A percentile compares a stretch with the other conserved stretches of the same genome.
These are phyloP conservation scores for Drosophila bifasciata DNA, from an alignment of 1,140 invertebrate genomes.

Conservation along the genomic window DNA sequence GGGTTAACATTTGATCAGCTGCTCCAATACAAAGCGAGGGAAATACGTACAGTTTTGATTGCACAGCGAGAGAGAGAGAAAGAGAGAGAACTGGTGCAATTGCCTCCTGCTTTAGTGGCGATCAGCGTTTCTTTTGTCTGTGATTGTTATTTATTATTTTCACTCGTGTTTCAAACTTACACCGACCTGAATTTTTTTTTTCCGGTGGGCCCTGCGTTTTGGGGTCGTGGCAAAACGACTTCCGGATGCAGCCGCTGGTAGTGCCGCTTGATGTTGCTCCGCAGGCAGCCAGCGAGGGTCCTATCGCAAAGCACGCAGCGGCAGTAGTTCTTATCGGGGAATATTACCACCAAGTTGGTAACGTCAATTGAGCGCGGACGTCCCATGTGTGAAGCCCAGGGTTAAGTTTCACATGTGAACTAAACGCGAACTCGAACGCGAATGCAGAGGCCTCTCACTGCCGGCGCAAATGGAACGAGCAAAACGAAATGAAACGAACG, in stretches of 20 bases:
- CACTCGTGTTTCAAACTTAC: too few relatives aligned
- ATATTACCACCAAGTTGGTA: slow-evolving; percentile 4
- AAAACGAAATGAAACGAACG: slow-evolving; percentile 6
- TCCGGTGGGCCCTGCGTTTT: background rate
- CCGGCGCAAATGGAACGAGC: background rate
- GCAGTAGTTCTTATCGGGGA: slow-evolving; percentile 4
- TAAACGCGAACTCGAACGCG: slow-evolving; percentile 1
- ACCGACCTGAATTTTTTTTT: too few relatives aligned
- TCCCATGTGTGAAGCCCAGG: background rate
- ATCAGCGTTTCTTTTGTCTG: too few relatives aligned
- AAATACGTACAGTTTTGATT: too few relatives aligned
- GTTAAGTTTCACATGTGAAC: slow-evolving; percentile 3
- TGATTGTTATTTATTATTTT: too few relatives aligned
- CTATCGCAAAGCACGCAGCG: slow-evolving; percentile 6
- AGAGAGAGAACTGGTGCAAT: too few relatives aligned
- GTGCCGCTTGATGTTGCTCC: slow-evolving; percentile 13
- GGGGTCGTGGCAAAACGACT: slow-evolving; percentile 1
- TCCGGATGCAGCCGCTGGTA: slow-evolving; percentile 14
- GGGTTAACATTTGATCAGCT: too few relatives aligned
- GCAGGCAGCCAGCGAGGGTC: background rate
- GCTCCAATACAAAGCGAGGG: too few relatives aligned
- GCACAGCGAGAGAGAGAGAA: too few relatives aligned
- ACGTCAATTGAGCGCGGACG: slow-evolving; percentile 6
- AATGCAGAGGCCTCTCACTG: too few relatives aligned
- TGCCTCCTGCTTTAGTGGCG: too few relatives aligned